These are phyloP conservation scores for Drosophila nikananu DNA, from an alignment of 1,140 invertebrate genomes.

Conservation along the genomic window DNA sequence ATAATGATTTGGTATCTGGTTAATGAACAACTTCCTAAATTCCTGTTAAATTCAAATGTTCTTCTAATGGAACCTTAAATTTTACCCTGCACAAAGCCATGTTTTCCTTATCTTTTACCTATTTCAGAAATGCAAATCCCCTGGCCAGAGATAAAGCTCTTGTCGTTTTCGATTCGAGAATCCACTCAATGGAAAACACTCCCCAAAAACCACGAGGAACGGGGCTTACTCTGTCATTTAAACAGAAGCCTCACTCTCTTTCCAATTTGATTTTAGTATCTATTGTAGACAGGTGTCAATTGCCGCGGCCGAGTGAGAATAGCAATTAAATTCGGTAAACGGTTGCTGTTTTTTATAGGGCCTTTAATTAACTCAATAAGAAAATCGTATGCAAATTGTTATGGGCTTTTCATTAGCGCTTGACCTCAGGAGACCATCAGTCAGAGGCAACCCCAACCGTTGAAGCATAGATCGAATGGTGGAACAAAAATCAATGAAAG, in stretches of 20 bases:
- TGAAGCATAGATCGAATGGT: constrained; percentile 35
- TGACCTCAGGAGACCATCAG: constrained; percentile 65
- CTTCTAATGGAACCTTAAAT: background rate
- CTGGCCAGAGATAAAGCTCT: constrained; percentile 14
- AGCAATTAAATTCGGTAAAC: constrained; percentile 41
- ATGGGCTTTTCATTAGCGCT: constrained; percentile 66
- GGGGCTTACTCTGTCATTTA: constrained; percentile 18
- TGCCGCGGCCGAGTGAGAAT: constrained; percentile 6
- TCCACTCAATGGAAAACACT: constrained; percentile 2
- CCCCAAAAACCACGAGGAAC: constrained; percentile 5
- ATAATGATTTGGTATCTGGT: background rate
- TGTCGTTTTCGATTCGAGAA: background rate
- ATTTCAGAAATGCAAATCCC: constrained; percentile 30
- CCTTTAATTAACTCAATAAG: constrained; percentile 71
- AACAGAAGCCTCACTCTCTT: constrained; percentile 3
- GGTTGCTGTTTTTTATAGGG: constrained; percentile 22
- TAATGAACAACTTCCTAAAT: background rate
- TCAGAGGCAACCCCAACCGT: constrained; percentile 1
- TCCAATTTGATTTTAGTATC: background rate
- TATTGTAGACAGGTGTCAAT: constrained; percentile 52
- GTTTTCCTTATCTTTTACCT: constrained; percentile 12
- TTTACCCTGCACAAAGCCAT: background rate
- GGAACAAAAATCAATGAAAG: constrained; percentile 70
- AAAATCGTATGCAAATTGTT: constrained; percentile 67
- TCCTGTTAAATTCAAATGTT: background rate